Conservation (phyloP, 2,113 vertebrate genomes). For the Chelonoidis abingdonii region DNA sequence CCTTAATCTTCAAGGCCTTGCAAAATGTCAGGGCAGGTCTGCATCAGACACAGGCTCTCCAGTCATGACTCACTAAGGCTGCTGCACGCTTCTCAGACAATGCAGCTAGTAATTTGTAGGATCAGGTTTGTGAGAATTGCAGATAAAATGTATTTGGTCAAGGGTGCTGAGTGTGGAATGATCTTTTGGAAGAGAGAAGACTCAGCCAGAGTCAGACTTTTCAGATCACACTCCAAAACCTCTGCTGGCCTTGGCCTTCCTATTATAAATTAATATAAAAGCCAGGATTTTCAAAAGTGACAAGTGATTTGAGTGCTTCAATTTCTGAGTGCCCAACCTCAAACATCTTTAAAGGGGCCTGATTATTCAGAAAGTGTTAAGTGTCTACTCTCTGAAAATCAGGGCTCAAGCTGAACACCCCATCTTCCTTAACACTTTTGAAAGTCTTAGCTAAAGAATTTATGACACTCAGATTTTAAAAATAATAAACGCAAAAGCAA, state of each 20-base stretch:
- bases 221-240: not conserved
- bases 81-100: not conserved
- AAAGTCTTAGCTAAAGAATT: not conserved
- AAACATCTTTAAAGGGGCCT: not conserved
- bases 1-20: not conserved
- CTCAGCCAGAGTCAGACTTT: not conserved
- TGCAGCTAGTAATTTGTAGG: not conserved
- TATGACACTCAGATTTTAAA: not conserved
- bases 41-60: not conserved
- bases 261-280: not conserved
- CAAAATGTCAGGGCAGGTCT: not conserved
- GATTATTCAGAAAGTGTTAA: not conserved
- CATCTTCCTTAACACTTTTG: not conserved
- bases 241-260: not conserved
- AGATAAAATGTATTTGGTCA: not conserved
- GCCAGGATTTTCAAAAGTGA: not conserved
- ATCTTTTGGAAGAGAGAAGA: not conserved
- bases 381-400: not conserved
- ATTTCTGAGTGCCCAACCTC: not conserved
- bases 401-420: not conserved
- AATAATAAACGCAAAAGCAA: not conserved
- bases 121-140: conserved; percentile 32
- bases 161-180: conserved; percentile 1
- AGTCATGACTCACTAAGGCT: not conserved
- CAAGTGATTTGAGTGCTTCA: not conserved